Conservation (phyloP, 2,113 vertebrate genomes). For the Antechinus flavipes region DNA sequence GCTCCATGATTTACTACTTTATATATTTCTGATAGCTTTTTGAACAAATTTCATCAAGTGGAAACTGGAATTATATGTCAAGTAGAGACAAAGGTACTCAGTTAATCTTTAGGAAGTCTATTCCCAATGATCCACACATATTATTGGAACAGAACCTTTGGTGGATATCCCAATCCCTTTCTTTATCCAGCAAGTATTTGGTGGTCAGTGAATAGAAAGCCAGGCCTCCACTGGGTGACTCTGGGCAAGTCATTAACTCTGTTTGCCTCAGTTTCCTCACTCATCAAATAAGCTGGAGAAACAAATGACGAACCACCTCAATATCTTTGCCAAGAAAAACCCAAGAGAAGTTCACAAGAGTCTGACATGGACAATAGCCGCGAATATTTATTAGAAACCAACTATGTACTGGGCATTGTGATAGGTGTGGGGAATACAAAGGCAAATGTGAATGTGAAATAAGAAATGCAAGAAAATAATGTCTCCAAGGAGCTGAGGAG, state of each 20-base stretch:
- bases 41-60: slow-evolving; percentile 40
- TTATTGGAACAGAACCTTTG: not conserved
- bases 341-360: too few relatives aligned
- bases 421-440: not conserved
- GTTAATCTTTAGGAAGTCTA: not conserved
- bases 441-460: not conserved
- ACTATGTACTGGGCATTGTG: too few relatives aligned
- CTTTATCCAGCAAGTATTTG: not conserved
- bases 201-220: not conserved
- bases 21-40: slow-evolving; percentile 12
- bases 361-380: too few relatives aligned
- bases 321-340: too few relatives aligned
- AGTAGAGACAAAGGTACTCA: slow-evolving; percentile 13
- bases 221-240: too few relatives aligned
- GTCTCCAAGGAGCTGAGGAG: not conserved
- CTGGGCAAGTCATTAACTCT: too few relatives aligned
- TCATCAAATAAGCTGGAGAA: too few relatives aligned
- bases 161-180: slow-evolving; percentile 23
- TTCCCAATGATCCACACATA: slow-evolving; percentile 1
- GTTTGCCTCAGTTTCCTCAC: too few relatives aligned
- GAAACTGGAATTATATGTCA: not conserved
- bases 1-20: not conserved
- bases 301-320: too few relatives aligned
- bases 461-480: not conserved
- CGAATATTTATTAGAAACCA: not conserved